Evolutionary conservation across 2,888 invertebrate species (phyloP).

Genomic region (Neoascia interrupta): DNA sequence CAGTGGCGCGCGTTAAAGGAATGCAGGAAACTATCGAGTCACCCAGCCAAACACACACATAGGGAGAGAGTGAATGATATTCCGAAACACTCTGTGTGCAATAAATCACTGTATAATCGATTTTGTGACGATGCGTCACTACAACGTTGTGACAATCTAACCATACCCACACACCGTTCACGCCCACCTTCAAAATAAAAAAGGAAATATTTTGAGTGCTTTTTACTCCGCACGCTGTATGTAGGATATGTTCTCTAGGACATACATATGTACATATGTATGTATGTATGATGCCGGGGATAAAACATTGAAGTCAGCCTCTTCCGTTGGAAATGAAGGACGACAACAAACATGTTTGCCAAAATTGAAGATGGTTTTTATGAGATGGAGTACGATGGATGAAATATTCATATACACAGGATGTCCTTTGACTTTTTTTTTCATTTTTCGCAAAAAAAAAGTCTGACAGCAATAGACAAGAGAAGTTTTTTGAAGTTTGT

Average conservation of each 20-base stretch:
- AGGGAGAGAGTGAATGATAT: constrained; percentile 47
- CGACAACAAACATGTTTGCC: constrained; percentile 54
- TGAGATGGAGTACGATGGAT: constrained; percentile 50
- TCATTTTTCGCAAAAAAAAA: background rate
- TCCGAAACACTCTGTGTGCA: constrained; percentile 67
- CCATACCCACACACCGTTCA: background rate
- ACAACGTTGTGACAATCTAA: constrained; percentile 62
- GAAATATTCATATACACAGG: constrained; percentile 64
- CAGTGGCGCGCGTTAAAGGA: no score
- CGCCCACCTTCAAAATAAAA: background rate
- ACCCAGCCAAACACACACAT: constrained; percentile 23
- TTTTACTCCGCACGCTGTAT: constrained; percentile 29
- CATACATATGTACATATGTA: no score
- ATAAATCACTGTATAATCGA: constrained; percentile 69
- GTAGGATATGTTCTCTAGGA: constrained; percentile 17
- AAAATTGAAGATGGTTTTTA: constrained; percentile 64
- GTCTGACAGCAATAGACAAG: constrained; percentile 28
- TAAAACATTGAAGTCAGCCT: constrained; percentile 32
- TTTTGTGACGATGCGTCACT: constrained; percentile 67
- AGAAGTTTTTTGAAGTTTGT: constrained; percentile 28
- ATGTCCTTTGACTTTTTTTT: constrained; percentile 22
- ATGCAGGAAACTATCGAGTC: constrained; percentile 40
- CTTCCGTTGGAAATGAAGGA: constrained; percentile 36
- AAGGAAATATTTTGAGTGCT: constrained; percentile 50
- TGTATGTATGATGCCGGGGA: no score